Evolutionary conservation across 2,888 invertebrate genomes (phyloP), one percentile per base, ranked within the genome.

Genomic region (Griposia aprilina): DNA sequence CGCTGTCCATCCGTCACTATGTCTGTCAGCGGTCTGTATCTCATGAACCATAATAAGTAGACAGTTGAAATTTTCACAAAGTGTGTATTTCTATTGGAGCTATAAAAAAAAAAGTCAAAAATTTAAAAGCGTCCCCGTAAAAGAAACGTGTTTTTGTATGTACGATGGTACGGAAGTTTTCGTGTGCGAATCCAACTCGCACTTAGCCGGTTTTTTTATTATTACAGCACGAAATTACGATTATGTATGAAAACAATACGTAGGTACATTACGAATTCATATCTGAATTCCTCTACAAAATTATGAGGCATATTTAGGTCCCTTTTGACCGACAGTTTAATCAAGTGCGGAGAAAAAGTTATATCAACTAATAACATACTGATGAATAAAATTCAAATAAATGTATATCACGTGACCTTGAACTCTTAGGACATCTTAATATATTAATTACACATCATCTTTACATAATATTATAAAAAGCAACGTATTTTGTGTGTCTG

Each of bases 351-450:
- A 73, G 57, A n/a, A 68, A 78, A 63, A 45, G 45, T 57, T 45
- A 45, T 23, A 36, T 62, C 15, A 63, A 45, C n/a, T 30, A 11
- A 86, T 86, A 36, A 67, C 57, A 86, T 86, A 71, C 52, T 36
- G n/a, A 62, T 73, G 23, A 83, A 68, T 71, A 13, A 63, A 57
- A 74, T 65, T 72, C 36, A 48, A 52, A 62, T 62, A 17, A 62
- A 67, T 52, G 41, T 41, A 41, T n/a, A 17, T 15, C 11, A 17
- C n/a, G n/a, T 20, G 52, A 84, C 80, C 74, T 84, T 87, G 87
- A 87, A 78, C 81, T 72, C 63, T 68, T 36, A 52, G 50, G 36
- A 67, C 52, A 63, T 67, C n/a, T 52, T 71, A 11, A 66, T 77
- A 63, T 52, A 69, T 13, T 36, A 55, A 81, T 74, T 77, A 66